These are phyloP conservation scores for Anas platyrhynchos DNA, from an alignment of 2,113 vertebrate species.

Conservation along the genomic window DNA sequence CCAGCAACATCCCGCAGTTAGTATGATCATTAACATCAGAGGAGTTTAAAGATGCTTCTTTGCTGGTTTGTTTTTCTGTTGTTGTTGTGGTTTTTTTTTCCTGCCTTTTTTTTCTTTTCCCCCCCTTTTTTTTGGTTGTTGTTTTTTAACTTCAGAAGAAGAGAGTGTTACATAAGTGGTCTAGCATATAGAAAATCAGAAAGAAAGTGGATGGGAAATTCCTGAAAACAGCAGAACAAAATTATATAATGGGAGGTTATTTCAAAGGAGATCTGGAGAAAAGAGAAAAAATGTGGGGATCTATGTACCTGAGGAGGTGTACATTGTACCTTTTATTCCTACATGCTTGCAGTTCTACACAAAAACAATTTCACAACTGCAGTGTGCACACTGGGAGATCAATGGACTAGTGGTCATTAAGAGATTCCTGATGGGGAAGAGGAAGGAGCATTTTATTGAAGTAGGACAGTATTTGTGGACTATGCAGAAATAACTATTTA, in stretches of 20 bases:
- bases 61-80: neutral
- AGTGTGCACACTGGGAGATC: fast-evolving
- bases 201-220: neutral
- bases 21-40: neutral
- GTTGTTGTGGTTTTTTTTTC: no score
- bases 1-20: neutral
- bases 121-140: no score
- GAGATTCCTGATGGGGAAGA: neutral
- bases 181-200: neutral
- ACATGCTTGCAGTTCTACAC: neutral
- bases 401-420: neutral
- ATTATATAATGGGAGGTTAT: neutral
- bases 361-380: neutral
- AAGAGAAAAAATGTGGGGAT: neutral
- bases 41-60: neutral
- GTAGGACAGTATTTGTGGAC: neutral
- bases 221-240: neutral
- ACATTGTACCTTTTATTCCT: neutral
- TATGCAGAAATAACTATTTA: neutral
- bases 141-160: no score
- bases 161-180: neutral
- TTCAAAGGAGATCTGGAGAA: neutral
- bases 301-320: neutral
- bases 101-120: no score
- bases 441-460: neutral